Evolutionary conservation across 2,888 invertebrate genomes (phyloP).

Genomic region (Gibbula magus): DNA sequence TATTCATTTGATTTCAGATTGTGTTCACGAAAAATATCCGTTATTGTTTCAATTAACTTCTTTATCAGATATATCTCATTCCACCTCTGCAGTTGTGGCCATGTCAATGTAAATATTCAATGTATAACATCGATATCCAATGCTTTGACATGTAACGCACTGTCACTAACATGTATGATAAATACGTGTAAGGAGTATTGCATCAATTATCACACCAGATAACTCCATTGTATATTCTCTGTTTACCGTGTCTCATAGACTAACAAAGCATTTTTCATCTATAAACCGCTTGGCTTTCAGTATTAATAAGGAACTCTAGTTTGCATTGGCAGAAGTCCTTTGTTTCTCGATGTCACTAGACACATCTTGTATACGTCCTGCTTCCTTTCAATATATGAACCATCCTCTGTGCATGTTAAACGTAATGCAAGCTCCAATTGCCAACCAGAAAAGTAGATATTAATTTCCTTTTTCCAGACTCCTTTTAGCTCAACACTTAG

Average conservation of each 20-base stretch:
- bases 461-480: slow-evolving; percentile 49
- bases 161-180: too few relatives aligned
- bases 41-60: too few relatives aligned
- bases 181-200: neutral
- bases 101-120: too few relatives aligned
- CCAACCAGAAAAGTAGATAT: neutral
- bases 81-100: too few relatives aligned
- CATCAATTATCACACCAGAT: neutral
- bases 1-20: too few relatives aligned
- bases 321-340: neutral
- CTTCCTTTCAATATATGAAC: neutral
- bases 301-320: neutral
- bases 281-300: neutral
- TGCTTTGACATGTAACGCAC: too few relatives aligned
- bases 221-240: neutral
- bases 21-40: too few relatives aligned
- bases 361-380: neutral
- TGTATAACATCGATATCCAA: too few relatives aligned
- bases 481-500: slow-evolving; percentile 63
- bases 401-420: neutral
- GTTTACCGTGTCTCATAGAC: neutral
- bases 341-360: neutral
- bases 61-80: too few relatives aligned
- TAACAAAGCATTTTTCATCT: neutral
- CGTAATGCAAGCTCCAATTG: neutral